Conservation (phyloP, 2,113 vertebrate genomes). For the Myotis brandtii region DNA sequence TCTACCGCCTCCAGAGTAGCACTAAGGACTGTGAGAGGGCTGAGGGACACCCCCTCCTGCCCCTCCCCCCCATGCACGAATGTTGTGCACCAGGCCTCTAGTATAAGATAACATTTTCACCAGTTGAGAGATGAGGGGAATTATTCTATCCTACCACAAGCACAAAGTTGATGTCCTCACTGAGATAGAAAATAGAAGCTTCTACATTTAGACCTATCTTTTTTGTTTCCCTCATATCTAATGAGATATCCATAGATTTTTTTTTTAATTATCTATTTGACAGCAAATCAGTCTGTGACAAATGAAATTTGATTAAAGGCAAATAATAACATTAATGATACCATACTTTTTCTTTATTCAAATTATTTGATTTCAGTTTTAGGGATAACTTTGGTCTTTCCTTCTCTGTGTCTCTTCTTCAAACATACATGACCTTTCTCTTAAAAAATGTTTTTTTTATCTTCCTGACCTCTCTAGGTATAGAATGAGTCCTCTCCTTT, state of each 20-base stretch:
- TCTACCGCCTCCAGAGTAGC: too few species aligned
- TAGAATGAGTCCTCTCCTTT: background rate
- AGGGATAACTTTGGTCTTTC: background rate
- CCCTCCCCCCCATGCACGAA: too few species aligned
- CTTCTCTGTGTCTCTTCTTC: background rate
- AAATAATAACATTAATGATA: background rate
- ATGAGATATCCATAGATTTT: background rate
- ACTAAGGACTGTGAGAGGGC: too few species aligned
- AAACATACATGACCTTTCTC: background rate
- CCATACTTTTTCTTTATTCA: conserved; percentile 24
- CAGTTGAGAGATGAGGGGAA: background rate
- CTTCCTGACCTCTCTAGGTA: background rate
- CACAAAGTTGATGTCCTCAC: background rate
- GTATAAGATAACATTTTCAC: background rate
- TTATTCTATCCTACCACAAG: background rate
- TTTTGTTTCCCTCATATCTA: background rate
- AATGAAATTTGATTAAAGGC: conserved; percentile 18
- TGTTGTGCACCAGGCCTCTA: too few species aligned
- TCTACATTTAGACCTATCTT: background rate
- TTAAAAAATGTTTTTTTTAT: background rate
- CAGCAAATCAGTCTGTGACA: background rate
- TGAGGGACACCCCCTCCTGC: too few species aligned
- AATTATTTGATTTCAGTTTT: background rate
- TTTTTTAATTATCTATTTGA: background rate
- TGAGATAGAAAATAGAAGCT: background rate